These are phyloP conservation scores for Plusia festucae DNA, from an alignment of 2,888 invertebrate species.

Conservation along the genomic window DNA sequence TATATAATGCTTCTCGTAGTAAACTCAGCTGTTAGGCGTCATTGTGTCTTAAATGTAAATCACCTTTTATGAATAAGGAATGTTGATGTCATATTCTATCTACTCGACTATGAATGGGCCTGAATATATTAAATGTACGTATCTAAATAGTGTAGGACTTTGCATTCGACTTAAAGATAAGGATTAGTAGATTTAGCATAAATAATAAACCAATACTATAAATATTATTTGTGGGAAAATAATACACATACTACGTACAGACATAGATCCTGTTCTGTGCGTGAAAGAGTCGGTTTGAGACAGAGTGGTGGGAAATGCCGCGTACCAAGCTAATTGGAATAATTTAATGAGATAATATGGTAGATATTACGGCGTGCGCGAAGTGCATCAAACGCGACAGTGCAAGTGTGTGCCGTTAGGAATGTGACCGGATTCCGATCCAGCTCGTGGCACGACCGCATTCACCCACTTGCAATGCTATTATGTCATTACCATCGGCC, in stretches of 20 bases:
- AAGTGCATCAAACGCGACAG: conserved; percentile 74
- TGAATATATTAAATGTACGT: conserved; percentile 7
- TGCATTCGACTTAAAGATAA: conserved; percentile 1
- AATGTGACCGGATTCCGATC: conserved; percentile 83
- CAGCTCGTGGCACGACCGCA: conserved; percentile 69
- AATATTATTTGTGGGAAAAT: too few relatives aligned
- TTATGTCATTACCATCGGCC: conserved; percentile 82
- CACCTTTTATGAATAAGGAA: conserved; percentile 58
- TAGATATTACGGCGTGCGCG: conserved; percentile 55
- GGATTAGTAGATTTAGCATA: neutral
- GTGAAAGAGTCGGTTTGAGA: conserved; percentile 46
- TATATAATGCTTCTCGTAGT: conserved; percentile 57
- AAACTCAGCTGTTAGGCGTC: conserved; percentile 64
- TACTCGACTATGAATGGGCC: conserved; percentile 18
- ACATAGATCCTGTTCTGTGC: conserved; percentile 42
- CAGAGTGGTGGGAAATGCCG: conserved; percentile 51
- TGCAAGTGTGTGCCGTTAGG: conserved; percentile 82
- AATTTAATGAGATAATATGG: conserved; percentile 61
- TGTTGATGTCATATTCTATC: conserved; percentile 55
- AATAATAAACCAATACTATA: too few relatives aligned
- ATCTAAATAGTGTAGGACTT: neutral
- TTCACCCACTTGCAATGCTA: conserved; percentile 77
- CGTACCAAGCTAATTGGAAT: conserved; percentile 61
- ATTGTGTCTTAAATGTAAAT: conserved; percentile 55
- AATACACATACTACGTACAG: conserved; percentile 23